Percentiles rank a stretch among this genome's conserved stretches.
Evolutionary conservation across 2,888 invertebrate species (phyloP).

Genomic region (Disparrhopalites patrizii): DNA sequence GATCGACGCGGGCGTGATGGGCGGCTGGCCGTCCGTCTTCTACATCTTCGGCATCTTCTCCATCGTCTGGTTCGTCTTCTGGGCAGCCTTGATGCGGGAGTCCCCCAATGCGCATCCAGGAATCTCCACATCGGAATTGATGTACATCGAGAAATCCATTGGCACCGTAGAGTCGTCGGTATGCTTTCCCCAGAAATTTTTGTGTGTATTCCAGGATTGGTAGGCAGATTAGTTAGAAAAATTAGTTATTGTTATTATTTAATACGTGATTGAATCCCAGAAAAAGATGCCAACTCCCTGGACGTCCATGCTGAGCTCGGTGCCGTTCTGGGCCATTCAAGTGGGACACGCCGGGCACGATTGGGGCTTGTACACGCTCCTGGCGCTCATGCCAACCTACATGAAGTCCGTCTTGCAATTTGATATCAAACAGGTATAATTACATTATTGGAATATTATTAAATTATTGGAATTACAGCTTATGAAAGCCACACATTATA

Average conservation of each 20-base stretch:
- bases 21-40: conserved; percentile 85
- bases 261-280: conserved; percentile 52
- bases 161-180: no score
- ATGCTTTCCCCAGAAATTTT: no score
- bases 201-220: no score
- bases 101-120: conserved; percentile 54
- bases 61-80: conserved; percentile 74
- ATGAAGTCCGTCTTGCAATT: not conserved
- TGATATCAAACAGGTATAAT: not conserved
- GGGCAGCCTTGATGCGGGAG: conserved; percentile 54
- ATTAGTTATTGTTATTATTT: no score
- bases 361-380: conserved; percentile 56
- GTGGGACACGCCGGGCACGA: conserved; percentile 51
- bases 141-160: conserved; percentile 54
- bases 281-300: conserved; percentile 77
- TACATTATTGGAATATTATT: not conserved
- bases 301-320: conserved; percentile 67
- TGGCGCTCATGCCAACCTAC: not conserved
- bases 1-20: conserved; percentile 67
- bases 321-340: conserved; percentile 86
- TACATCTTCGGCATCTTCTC: conserved; percentile 73
- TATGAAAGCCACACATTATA: no score
- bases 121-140: conserved; percentile 68
- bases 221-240: no score
- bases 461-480: no score